These are phyloP conservation scores for Hylomyscus alleni DNA, from an alignment of 2,797 vertebrate genomes.

Conservation along the genomic window DNA sequence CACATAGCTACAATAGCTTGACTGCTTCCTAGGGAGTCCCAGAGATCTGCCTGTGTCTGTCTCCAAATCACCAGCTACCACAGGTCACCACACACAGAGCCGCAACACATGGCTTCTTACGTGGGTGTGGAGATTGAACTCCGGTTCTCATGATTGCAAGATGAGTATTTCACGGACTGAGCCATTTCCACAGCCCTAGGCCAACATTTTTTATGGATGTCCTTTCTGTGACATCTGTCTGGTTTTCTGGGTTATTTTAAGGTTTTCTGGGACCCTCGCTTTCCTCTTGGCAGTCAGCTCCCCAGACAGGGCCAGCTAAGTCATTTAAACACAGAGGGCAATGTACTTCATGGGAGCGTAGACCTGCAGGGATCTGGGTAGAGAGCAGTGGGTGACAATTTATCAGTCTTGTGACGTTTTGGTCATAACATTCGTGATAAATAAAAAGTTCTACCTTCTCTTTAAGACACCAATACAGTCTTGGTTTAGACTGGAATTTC, in stretches of 20 bases:
- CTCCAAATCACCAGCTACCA: neutral
- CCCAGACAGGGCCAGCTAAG: neutral
- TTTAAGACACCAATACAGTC: neutral
- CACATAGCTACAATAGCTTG: neutral
- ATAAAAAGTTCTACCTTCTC: slow-evolving; percentile 35
- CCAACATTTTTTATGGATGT: neutral
- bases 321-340: neutral
- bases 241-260: slow-evolving; percentile 1
- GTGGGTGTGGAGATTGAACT: neutral
- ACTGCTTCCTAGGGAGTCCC: neutral
- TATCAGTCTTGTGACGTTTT: slow-evolving; percentile 7
- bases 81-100: neutral
- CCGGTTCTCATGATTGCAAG: neutral
- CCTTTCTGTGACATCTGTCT: slow-evolving; percentile 9
- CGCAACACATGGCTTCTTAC: neutral
- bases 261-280: slow-evolving; percentile 12
- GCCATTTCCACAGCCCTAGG: too few relatives aligned
- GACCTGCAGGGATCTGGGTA: neutral
- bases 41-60: neutral
- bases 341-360: neutral
- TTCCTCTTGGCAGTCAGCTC: neutral
- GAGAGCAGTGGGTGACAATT: slow-evolving; percentile 9
- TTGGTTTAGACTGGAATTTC: slow-evolving; percentile 46
- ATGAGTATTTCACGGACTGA: neutral
- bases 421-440: slow-evolving; percentile 1